phyloP scores from a whole-genome alignment of 2,113 vertebrate genomes.

The Strix uralensis region DNA sequence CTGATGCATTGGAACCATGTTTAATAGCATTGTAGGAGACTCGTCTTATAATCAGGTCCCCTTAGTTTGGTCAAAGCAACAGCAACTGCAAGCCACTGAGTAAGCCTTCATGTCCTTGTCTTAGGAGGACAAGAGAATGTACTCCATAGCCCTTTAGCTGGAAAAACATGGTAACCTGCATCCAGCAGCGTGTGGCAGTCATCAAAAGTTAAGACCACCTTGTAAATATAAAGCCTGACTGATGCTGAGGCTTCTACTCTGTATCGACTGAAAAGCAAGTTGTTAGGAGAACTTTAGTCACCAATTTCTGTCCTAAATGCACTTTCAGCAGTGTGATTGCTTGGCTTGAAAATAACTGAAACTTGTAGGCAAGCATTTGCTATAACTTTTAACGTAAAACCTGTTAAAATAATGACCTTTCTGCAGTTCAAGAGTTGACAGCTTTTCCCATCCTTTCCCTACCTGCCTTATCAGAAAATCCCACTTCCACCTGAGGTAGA shows the following conservation, averaged over 20 bases:
- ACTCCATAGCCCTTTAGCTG: not conserved
- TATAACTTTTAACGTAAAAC: not conserved
- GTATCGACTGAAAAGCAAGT: not conserved
- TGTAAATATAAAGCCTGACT: not conserved
- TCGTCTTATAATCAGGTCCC: accelerated
- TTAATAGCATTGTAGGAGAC: not conserved
- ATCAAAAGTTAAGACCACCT: not conserved
- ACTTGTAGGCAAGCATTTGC: not conserved
- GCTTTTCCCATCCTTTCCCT: not conserved
- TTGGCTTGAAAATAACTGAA: not conserved
- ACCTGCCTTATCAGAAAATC: not conserved
- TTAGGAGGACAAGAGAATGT: not conserved
- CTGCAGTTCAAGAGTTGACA: not conserved
- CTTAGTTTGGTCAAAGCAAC: not conserved
- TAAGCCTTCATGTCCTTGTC: not conserved
- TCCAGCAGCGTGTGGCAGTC: not conserved
- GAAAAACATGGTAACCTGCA: not conserved
- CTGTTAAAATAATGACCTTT: not conserved
- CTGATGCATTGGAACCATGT: not conserved
- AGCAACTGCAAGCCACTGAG: not conserved
- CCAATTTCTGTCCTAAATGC: not conserved
- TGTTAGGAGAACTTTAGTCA: not conserved
- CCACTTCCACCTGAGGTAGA: not conserved
- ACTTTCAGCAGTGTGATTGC: not conserved
- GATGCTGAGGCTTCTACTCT: not conserved